These are phyloP conservation scores for Epinephelus awoara DNA, from an alignment of 2,797 vertebrate species.

Conservation along the genomic window DNA sequence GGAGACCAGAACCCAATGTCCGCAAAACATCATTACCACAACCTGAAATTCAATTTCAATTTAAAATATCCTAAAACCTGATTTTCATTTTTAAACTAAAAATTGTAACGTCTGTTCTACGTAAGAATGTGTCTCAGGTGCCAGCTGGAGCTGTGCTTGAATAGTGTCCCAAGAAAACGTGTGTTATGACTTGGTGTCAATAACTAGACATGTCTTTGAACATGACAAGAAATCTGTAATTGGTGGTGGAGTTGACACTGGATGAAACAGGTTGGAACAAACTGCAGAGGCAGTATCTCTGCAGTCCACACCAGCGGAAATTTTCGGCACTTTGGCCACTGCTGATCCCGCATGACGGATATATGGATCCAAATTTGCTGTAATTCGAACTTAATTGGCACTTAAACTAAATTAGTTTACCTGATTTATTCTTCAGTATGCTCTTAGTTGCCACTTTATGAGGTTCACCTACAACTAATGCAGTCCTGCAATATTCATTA, in stretches of 20 bases:
- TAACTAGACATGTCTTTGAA: background rate
- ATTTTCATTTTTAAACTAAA: too few species aligned
- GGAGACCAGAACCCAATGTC: too few species aligned
- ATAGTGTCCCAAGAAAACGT: too few species aligned
- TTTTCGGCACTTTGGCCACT: background rate
- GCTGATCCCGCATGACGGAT: background rate
- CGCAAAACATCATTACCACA: too few species aligned
- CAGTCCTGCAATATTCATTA: background rate
- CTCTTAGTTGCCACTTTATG: background rate
- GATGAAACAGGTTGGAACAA: background rate
- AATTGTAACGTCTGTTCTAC: too few species aligned
- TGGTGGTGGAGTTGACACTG: background rate
- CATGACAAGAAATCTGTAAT: background rate
- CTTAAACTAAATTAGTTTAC: background rate
- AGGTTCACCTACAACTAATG: background rate
- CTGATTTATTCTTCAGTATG: background rate
- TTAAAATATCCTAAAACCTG: too few species aligned
- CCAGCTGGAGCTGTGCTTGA: too few species aligned
- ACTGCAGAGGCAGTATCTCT: background rate
- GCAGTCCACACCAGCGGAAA: background rate
- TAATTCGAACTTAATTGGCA: background rate
- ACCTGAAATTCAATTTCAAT: too few species aligned
- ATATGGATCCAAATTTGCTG: background rate
- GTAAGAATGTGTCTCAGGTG: too few species aligned
- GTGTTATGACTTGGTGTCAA: too few species aligned